Evolutionary conservation across 1,140 invertebrate genomes (phyloP).

Genomic region (Lerema accius): DNA sequence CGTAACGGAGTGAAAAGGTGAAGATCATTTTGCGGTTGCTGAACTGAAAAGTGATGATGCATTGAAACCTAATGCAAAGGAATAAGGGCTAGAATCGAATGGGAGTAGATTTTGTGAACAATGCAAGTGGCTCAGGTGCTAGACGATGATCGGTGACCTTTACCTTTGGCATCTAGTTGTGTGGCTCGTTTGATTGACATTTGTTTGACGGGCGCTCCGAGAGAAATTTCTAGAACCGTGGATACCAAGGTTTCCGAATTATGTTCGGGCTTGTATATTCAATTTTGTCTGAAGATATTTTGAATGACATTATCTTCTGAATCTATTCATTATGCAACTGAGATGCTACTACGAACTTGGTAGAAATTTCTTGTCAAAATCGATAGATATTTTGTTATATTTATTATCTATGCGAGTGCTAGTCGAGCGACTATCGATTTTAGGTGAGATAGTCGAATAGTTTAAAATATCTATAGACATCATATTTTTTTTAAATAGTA

Average conservation of each 20-base stretch:
- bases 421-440: too few species aligned
- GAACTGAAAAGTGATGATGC: conserved; percentile 30
- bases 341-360: neutral
- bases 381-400: neutral
- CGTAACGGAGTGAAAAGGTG: conserved; percentile 42
- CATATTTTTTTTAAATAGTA: too few species aligned
- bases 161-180: conserved; percentile 67
- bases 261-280: neutral
- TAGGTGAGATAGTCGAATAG: too few species aligned
- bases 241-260: conserved; percentile 30
- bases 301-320: conserved; percentile 7
- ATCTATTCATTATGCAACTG: neutral
- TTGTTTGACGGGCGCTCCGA: conserved; percentile 62
- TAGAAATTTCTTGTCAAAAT: neutral
- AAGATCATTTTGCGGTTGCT: conserved; percentile 31
- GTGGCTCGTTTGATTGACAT: conserved; percentile 72
- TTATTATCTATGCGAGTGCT: neutral
- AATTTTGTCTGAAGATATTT: neutral
- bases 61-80: conserved; percentile 35
- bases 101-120: conserved; percentile 32
- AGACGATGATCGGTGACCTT: conserved; percentile 70
- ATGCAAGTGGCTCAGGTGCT: conserved; percentile 40
- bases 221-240: conserved; percentile 67
- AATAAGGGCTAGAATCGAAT: conserved; percentile 42
- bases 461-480: too few species aligned